Evolutionary conservation across 1,140 invertebrate species (phyloP), one percentile per base, ranked within the genome.

Genomic region (Pachypeltis micranthus): DNA sequence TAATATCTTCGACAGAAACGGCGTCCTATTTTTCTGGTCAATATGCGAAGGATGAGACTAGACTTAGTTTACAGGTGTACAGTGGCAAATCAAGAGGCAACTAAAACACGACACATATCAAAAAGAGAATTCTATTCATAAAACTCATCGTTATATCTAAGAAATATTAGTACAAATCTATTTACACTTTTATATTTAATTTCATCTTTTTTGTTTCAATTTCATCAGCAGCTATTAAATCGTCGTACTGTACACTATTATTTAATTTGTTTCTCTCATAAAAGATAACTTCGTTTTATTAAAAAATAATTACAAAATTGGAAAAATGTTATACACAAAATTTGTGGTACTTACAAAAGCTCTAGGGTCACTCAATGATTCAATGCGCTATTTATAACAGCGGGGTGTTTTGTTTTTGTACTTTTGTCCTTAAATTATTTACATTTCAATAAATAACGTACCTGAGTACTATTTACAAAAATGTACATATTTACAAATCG

Each of bases 301-400:
- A 4, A 51, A 51, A 51, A 51, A 51, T 51, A 51, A 51, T 51
- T 51, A 51, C 47, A 51, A 51, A 51, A 51, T 51, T 51, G 47
- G 4, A 51, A 39, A 51, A 51, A 51, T 21, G 19, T 14, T 51
- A 51, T 51, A 51, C 47, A 51, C 47, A 51, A 51, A n/a, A 51
- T 51, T 10, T 21, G 23, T 16, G 12, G 10, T 21, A 51, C 47
- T 51, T 51, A 51, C 47, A 51, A 10, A 21, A 4, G 4, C 47
- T 51, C 12, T 21, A 21, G 12, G 12, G 21, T 51, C 12, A 4
- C 21, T 51, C 23, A 51, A 39, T 10, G n/a, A 51, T 21, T 21
- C 23, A 3, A 10, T 21, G 10, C 47, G 47, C 47, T 51, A 51
- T 51, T 51, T 51, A 51, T 10, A 51, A 51, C 47, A 51, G 47